phyloP scores from a whole-genome alignment of 2,113 vertebrate genomes.

The Neolamprologus sp. region DNA sequence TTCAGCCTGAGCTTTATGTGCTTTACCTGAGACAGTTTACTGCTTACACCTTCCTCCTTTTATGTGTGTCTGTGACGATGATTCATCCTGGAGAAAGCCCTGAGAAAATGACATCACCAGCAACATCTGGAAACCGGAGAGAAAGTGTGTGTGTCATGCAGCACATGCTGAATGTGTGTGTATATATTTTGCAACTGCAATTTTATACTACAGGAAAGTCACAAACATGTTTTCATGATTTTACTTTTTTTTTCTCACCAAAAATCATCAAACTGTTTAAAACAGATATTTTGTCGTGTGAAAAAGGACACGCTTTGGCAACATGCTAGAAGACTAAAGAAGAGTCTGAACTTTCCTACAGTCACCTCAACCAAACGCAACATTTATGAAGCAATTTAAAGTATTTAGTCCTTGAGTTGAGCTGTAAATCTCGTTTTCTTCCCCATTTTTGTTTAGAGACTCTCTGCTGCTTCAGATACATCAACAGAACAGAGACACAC shows the following conservation, averaged over 20 bases:
- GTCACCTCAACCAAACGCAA: not conserved
- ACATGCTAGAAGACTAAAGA: not conserved
- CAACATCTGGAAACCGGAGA: slow-evolving; percentile 9
- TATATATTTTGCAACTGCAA: not conserved
- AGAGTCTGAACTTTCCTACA: not conserved
- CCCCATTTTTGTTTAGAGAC: not conserved
- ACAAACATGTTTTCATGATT: not conserved
- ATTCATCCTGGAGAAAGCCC: slow-evolving; percentile 4
- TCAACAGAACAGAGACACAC: not conserved
- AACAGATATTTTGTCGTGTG: not conserved
- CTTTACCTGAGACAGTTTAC: not conserved
- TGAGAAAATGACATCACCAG: slow-evolving; percentile 6
- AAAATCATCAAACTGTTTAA: not conserved
- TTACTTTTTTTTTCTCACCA: not conserved
- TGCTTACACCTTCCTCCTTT: not conserved
- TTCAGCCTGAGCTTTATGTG: not conserved
- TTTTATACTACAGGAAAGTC: not conserved
- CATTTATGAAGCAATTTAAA: not conserved
- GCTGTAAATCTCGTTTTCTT: not conserved
- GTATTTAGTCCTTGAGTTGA: accelerated
- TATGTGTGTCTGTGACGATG: not conserved
- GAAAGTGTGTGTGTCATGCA: not conserved
- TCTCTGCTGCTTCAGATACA: not conserved
- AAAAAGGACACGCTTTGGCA: not conserved
- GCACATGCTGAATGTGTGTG: not conserved